Percentiles rank a stretch among this genome's conserved stretches.
phyloP scores from a whole-genome alignment of 2,888 invertebrate genomes.

The Cloeon dipterum region DNA sequence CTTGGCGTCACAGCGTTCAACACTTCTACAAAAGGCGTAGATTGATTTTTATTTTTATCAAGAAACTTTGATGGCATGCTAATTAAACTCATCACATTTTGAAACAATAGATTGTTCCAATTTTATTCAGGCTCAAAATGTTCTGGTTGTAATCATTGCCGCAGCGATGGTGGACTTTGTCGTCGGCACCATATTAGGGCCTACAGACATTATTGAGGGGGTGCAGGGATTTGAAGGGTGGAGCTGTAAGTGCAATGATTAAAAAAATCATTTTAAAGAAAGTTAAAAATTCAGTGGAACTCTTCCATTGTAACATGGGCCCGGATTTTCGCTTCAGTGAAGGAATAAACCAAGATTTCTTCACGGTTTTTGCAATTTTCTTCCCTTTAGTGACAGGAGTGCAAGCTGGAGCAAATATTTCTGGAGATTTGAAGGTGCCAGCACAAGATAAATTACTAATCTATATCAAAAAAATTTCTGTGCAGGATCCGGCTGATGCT shows the following conservation, averaged over 20 bases:
- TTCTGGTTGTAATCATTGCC: too few species aligned
- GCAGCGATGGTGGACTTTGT: constrained; percentile 77
- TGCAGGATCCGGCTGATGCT: constrained; percentile 63
- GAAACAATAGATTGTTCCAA: too few species aligned
- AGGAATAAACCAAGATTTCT: constrained; percentile 51
- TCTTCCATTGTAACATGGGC: constrained; percentile 41
- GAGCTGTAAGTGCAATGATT: constrained; percentile 34
- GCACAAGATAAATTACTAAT: neutral
- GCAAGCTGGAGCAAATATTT: constrained; percentile 92
- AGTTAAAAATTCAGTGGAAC: constrained; percentile 26
- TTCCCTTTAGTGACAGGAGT: constrained; percentile 98
- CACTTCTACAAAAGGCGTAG: too few species aligned
- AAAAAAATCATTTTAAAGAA: neutral
- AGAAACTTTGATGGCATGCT: too few species aligned
- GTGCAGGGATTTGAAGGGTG: constrained; percentile 71
- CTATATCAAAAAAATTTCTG: constrained; percentile 6
- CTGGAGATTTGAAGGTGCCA: constrained; percentile 73
- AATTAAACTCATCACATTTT: too few species aligned
- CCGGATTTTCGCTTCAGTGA: constrained; percentile 46
- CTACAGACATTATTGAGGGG: constrained; percentile 25
- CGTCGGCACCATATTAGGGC: constrained; percentile 67
- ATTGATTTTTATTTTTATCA: too few species aligned
- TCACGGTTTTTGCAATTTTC: constrained; percentile 87
- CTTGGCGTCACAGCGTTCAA: too few species aligned
- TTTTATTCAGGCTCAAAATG: too few species aligned